Evolutionary conservation across 2,113 vertebrate species (phyloP).

Genomic region (Odocoileus hemionus): DNA sequence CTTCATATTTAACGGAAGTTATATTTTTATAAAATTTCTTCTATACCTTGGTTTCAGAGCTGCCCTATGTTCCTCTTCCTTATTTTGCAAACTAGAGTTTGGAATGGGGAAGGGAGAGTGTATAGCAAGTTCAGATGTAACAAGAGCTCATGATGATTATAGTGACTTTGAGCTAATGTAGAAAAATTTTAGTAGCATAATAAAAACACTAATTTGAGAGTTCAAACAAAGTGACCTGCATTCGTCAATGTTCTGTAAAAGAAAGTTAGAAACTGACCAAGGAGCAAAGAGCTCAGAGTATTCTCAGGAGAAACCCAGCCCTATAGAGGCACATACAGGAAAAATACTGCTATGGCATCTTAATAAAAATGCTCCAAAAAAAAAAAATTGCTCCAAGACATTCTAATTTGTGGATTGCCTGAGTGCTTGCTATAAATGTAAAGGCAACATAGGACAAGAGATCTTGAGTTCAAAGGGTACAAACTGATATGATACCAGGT

Average conservation of each 20-base stretch:
- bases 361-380: not conserved
- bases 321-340: not conserved
- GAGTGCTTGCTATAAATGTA: not conserved
- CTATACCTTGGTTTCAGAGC: not conserved
- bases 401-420: not conserved
- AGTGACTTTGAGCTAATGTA: not conserved
- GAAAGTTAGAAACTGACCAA: not conserved
- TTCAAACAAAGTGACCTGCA: not conserved
- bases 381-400: not conserved
- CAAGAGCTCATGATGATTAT: not conserved
- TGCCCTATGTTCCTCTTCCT: not conserved
- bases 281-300: not conserved
- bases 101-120: not conserved
- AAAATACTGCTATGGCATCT: not conserved
- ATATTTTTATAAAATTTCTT: not conserved
- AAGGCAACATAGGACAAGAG: not conserved
- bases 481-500: not conserved
- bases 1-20: not conserved
- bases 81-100: not conserved
- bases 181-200: not conserved
- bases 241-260: not conserved
- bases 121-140: not conserved
- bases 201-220: not conserved
- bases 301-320: not conserved
- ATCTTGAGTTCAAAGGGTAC: not conserved